Base-by-base conservation (phyloP, 2,113 vertebrate genomes). In the Poeciliopsis turrubarensis region DNA sequence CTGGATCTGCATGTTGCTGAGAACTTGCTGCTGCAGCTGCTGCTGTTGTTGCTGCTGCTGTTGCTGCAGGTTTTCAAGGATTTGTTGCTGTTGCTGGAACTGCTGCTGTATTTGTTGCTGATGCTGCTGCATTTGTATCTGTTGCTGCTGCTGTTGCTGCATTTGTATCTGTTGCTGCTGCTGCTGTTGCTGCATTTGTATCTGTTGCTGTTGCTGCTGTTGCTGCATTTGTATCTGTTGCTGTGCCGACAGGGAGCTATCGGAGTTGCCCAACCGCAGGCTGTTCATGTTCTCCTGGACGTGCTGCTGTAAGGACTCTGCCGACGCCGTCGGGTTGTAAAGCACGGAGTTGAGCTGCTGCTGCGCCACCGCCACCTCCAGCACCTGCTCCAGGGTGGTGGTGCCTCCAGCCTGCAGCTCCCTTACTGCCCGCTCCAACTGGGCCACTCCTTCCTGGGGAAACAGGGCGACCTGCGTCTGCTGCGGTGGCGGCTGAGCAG, bases 341-440 rank as follows among this genome's bases (percentile, higher is more conserved):
- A 95, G 86, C 54, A 95, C 94, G 2, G 94, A 94, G 79, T 90
- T 94, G 6, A 95, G 86, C 79, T 95, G 94, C 77, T 95, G 94
- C 75, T 95, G 94, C 15, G 80, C 93, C 32, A 93, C 92, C 44
- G 92, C 93, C 3, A 92, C 93, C 81, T 94, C 93, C 30, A 94
- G 77, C 30, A 94, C 93, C 81, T 94, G 92, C 86, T 94, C 92
- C 34, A 94, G 41, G 0, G 93, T 85, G 75, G 84, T 79, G 76
- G 75, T 91, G 65, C 86, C 83, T 47, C 85, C 92, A 9, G 93
- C 96, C 70, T 98, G 97, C 64, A 99, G 91, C 74, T 99, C 96
- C 74, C 97, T 95, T 32, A 99, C 97, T 11, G 97, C 96, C 82
- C 92, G 96, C 91, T 99, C 97, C 25, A 99, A 91, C 90, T 98